Percentiles rank a stretch among this genome's conserved stretches.
phyloP scores from a whole-genome alignment of 2,888 invertebrate species.

The Napeogenes sylphis region DNA sequence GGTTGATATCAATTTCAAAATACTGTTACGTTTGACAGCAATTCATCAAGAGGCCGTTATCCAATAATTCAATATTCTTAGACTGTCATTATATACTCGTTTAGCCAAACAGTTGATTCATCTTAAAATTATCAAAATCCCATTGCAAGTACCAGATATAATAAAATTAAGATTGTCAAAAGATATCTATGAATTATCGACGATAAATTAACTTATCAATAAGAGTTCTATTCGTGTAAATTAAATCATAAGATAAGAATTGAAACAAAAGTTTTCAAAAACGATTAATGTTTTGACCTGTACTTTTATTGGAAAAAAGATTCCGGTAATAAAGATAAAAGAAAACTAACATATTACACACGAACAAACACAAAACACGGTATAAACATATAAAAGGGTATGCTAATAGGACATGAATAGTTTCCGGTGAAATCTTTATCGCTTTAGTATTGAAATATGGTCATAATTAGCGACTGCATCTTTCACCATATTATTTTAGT shows the following conservation, averaged over 20 bases:
- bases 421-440: conserved; percentile 29
- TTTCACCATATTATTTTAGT: conserved; percentile 66
- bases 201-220: conserved; percentile 61
- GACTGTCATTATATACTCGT: conserved; percentile 27
- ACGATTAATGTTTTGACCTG: conserved; percentile 58
- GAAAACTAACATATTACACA: conserved; percentile 42
- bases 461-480: conserved; percentile 36
- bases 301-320: conserved; percentile 33
- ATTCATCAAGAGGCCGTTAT: conserved; percentile 25
- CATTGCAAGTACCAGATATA: conserved; percentile 38
- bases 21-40: conserved; percentile 9
- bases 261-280: conserved; percentile 51
- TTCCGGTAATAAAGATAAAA: conserved; percentile 50
- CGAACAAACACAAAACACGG: conserved; percentile 40
- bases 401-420: conserved; percentile 34
- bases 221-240: conserved; percentile 58
- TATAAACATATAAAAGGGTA: conserved; percentile 33
- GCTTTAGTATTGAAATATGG: conserved; percentile 28
- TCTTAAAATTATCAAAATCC: conserved; percentile 36
- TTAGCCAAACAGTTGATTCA: conserved; percentile 31
- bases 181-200: conserved; percentile 56
- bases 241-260: conserved; percentile 70
- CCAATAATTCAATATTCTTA: conserved; percentile 27
- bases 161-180: conserved; percentile 61
- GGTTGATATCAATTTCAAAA: background rate